Base-by-base conservation (phyloP, 37 sponge, comb jelly and placozoan species). In the Chondrosia reniformis region DNA sequence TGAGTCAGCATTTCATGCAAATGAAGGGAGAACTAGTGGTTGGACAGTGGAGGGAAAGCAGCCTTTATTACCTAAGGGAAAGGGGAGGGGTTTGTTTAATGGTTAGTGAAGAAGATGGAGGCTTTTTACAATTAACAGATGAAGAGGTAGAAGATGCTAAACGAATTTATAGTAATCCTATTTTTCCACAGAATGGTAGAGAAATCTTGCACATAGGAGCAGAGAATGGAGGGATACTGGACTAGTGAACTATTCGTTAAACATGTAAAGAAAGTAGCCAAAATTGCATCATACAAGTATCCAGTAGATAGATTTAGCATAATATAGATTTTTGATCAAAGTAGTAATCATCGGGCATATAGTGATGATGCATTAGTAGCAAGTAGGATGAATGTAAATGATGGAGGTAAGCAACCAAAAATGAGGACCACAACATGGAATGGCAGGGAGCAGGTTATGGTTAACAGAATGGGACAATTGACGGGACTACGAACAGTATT, bases 81-180 rank as follows among this genome's bases (percentile, higher is more conserved):
- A 30, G 33, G 81, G 73, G 1, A 46, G 61, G 28, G 81, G 74
- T 0, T 0, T 81, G 13, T 73, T 81, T 81, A 22, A 81, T 81
- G 81, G 62, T 81, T 7, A 81, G 74, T 25, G 81, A 81, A 0
- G 81, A 81, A 34, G 42, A 56, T 37, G 57, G 57, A 73, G 81
- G 81, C 9, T 80, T 28, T 6, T 63, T 80, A 4, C 1, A 46
- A 1, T 31, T 81, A 8, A 34, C 49, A 63, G 61, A 79, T 8
- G 66, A 7, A 64, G 67, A 81, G 43, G 55, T 28, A 2, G 44
- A 72, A 37, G 15, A 22, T 27, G 81, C 61, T 13, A 71, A 56
- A 56, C 5, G 27, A 39, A 3, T 42, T n/a, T 2, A 39, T 10
- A 22, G 10, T 57, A 33, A 55, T 33, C 59, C 42, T 0, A 15